Base-by-base conservation (phyloP, 2,797 vertebrate species). In the Lophius americanus region DNA sequence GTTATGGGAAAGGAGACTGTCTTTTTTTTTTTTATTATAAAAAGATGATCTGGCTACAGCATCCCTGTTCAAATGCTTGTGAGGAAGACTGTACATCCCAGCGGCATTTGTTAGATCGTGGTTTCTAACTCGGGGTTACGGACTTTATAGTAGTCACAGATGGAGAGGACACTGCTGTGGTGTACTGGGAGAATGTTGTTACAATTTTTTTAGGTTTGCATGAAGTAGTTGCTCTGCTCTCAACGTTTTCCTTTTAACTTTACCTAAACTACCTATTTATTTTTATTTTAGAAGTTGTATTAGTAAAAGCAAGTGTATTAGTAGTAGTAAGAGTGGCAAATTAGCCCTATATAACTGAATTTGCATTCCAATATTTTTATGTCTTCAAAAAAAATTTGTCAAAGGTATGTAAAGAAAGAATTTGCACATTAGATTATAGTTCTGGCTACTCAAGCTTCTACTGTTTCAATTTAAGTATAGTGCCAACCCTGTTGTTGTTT, bases 41-140 rank as follows among this genome's bases (percentile, higher is more conserved):
- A 37, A 65, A 59, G 51, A 71, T 78, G 51, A 77, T 68, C 63
- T 47, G 13, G 67, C 54, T 7, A 11, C 53, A 56, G 33, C 50
- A 81, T 81, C 77, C 66, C 78, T 80, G 68, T 79, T 82, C 72
- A 79, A 88, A 88, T 51, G 44, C 36, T 51, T 58, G 47, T 68
- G 46, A 72, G 57, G 33, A 36, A 37, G 72, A 58, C 50, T 38
- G 39, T 51, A 46, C 65, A 70, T 68, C 56, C 60, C 62, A 78
- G 54, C 61, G 64, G 51, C 44, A 43, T 48, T 23, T 13, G 23
- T 74, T 62, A 48, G 46, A 81, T 53, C 54, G 33, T 38, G 62
- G 51, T 44, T 65, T 35, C 55, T 46, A 69, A 48, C 47, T 51
- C 39, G 11, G 4, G 37, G 47, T 5, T 51, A 47, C 13, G 3